Base-by-base conservation (phyloP, 2,113 vertebrate genomes). In the Notiomystis cincta region DNA sequence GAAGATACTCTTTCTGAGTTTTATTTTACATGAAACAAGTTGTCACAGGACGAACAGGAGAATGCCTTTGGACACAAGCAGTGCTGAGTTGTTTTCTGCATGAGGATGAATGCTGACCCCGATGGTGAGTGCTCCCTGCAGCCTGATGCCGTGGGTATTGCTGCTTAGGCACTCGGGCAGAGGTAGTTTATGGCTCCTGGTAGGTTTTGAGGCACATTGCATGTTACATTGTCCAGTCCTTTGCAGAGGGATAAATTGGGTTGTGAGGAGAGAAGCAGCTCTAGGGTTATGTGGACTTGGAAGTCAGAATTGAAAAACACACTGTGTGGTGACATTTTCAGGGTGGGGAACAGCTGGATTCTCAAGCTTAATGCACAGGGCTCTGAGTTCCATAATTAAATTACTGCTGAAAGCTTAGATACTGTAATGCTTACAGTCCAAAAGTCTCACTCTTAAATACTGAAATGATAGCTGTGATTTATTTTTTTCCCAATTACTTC, bases 21-120 rank as follows among this genome's bases (percentile, higher is more conserved):
- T 84, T 95, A n/a, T 89, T 95, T 93, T 76, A 50, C 30, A 11
- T 50, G 30, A 35, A 90, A 33, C 57, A 65, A 57, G 20, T 76
- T 80, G 45, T 73, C 13, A 1, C 14, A 62, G 50, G 62, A 61
- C 40, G 54, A 82, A 24, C 27, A 31, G 65, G 54, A 72, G 47
- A 54, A 57, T 62, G 58, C 35, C 31, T 90, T 85, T 79, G n/a
- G 62, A 89, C 12, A 3, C 16, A 31, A 53, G 42, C 15, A 62
- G 50, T 44, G 8, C 57, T 7, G 54, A 31, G 25, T 47, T 53
- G 16, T 45, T 90, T 80, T 70, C 42, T 82, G 56, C 61, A 8
- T 5, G 48, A 30, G 62, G 82, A 23, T 47, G 64, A 79, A 79
- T 60, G 75, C 53, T 67, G 57, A 48, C 37, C 27, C 37, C 48